phyloP scores from a whole-genome alignment of 1,140 invertebrate genomes.

The Bombus huntii region DNA sequence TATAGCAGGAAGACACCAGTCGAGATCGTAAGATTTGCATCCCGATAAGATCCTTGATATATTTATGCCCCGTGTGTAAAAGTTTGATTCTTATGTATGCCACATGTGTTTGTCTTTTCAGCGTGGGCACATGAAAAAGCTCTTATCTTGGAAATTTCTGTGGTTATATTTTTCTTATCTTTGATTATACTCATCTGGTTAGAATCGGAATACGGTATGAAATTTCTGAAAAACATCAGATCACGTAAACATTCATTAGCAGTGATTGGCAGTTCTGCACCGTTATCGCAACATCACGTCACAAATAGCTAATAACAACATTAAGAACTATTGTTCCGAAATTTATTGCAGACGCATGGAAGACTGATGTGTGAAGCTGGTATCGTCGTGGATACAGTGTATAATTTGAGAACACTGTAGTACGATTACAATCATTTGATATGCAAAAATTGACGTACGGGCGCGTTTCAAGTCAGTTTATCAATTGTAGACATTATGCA shows the following conservation, averaged over 20 bases:
- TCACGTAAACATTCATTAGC: constrained; percentile 44
- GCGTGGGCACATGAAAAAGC: constrained; percentile 8
- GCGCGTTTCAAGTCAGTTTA: neutral
- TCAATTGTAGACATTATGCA: neutral
- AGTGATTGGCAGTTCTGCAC: constrained; percentile 44
- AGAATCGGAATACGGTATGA: neutral
- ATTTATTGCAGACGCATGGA: constrained; percentile 48
- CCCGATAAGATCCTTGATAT: constrained; percentile 60
- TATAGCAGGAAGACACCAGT: constrained; percentile 32
- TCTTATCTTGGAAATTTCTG: constrained; percentile 42
- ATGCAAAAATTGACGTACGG: neutral
- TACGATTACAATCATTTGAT: neutral
- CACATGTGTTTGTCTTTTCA: constrained; percentile 24
- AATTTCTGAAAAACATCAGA: constrained; percentile 46
- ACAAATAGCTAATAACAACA: constrained; percentile 42
- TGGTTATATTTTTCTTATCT: constrained; percentile 37
- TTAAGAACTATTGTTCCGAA: constrained; percentile 24
- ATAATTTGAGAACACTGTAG: neutral
- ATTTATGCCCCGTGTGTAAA: constrained; percentile 49
- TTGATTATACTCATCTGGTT: neutral
- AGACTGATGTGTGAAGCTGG: constrained; percentile 20
- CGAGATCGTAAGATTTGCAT: constrained; percentile 53
- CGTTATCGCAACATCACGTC: constrained; percentile 54
- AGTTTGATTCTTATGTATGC: constrained; percentile 40
- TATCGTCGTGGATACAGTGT: neutral